phyloP scores from a whole-genome alignment of 1,140 invertebrate species.

The Andrena cerasifolii region DNA sequence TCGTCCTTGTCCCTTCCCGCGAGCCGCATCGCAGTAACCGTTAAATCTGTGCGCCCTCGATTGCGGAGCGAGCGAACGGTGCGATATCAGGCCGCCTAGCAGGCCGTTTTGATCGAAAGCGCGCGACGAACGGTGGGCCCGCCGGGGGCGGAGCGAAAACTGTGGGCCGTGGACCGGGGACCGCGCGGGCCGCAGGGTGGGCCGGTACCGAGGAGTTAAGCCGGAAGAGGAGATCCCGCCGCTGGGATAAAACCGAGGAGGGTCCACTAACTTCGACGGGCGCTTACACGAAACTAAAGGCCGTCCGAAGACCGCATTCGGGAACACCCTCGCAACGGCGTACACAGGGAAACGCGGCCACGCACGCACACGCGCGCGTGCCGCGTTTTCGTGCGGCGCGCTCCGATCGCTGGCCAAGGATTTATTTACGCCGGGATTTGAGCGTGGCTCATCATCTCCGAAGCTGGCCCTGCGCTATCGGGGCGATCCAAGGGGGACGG shows the following conservation, averaged over 20 bases:
- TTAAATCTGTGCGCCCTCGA: too few relatives aligned
- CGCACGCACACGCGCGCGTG: background rate
- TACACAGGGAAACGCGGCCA: slow-evolving; percentile 37
- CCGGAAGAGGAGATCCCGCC: slow-evolving; percentile 22
- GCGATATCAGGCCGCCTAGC: too few relatives aligned
- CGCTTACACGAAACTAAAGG: slow-evolving; percentile 61
- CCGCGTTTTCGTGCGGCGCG: slow-evolving; percentile 1
- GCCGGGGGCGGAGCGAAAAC: background rate
- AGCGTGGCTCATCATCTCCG: slow-evolving; percentile 58
- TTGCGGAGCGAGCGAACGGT: too few relatives aligned
- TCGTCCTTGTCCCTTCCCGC: too few relatives aligned
- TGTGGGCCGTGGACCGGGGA: background rate
- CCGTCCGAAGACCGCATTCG: slow-evolving; percentile 58
- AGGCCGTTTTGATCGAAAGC: too few relatives aligned
- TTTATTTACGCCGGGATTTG: slow-evolving; percentile 55
- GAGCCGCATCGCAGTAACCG: too few relatives aligned
- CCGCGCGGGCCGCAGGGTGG: background rate
- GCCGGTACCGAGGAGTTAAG: slow-evolving; percentile 29
- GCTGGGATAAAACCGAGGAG: slow-evolving; percentile 36
- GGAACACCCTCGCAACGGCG: slow-evolving; percentile 68
- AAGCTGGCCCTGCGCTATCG: slow-evolving; percentile 59
- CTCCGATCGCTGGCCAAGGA: slow-evolving; percentile 33
- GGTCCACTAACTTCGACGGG: slow-evolving; percentile 59
- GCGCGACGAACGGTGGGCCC: background rate
- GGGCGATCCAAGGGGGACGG: slow-evolving; percentile 9